These are phyloP conservation scores for Mimas tiliae DNA, from an alignment of 2,888 invertebrate species.

Conservation along the genomic window DNA sequence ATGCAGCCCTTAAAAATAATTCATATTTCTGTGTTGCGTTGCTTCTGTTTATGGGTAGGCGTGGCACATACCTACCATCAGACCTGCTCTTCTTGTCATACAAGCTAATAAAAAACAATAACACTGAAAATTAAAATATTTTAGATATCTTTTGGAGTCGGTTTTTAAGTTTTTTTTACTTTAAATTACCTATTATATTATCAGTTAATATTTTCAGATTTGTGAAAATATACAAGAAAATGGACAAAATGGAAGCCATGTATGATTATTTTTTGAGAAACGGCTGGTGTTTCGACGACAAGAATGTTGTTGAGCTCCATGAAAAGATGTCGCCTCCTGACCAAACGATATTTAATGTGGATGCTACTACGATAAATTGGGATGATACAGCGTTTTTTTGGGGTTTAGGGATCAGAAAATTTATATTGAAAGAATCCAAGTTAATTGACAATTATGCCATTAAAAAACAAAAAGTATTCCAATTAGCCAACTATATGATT, in stretches of 20 bases:
- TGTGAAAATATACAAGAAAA: constrained; percentile 43
- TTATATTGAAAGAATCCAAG: constrained; percentile 38
- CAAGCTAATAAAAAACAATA: no score
- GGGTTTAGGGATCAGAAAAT: constrained; percentile 43
- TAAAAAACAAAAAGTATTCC: constrained; percentile 39
- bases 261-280: constrained; percentile 37
- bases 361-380: constrained; percentile 40
- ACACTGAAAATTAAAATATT: no score
- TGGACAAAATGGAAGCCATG: constrained; percentile 35
- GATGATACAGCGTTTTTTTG: constrained; percentile 37
- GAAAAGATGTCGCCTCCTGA: constrained; percentile 38
- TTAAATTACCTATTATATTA: no score
- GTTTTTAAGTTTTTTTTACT: no score
- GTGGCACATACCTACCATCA: no score
- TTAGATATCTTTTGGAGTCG: no score
- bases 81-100: no score
- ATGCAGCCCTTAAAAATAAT: no score
- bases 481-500: constrained; percentile 30
- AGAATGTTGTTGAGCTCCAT: constrained; percentile 38
- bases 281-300: constrained; percentile 43
- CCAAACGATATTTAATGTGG: constrained; percentile 41
- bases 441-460: constrained; percentile 33
- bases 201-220: constrained; percentile 44
- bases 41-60: no score
- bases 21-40: no score